Percentiles rank a stretch among this genome's conserved stretches.
Evolutionary conservation across 2,888 invertebrate species (phyloP).

Genomic region (Ophion obscuratus): DNA sequence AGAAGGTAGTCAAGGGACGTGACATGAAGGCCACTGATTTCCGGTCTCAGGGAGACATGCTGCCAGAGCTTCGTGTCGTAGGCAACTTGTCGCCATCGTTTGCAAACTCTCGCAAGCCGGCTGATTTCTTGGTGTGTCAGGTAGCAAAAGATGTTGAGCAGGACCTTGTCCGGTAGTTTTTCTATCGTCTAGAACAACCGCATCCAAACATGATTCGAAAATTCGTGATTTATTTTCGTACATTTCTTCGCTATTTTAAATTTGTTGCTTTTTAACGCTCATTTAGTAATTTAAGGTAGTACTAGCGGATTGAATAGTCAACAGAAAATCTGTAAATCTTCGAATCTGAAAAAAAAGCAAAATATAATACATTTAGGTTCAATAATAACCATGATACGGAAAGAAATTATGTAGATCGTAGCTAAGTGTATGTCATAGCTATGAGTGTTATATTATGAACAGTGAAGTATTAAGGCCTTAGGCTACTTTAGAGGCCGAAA

Average conservation of each 20-base stretch:
- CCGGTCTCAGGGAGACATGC: conserved; percentile 97
- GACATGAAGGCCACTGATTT: conserved; percentile 97
- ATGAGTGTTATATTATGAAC: too few relatives aligned
- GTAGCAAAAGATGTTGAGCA: conserved; percentile 97
- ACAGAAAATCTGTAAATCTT: too few relatives aligned
- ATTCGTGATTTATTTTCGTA: neutral
- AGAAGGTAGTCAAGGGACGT: conserved; percentile 94
- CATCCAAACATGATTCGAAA: neutral
- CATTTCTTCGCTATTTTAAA: neutral
- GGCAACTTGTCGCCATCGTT: conserved; percentile 97
- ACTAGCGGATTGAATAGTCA: too few relatives aligned
- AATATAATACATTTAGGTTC: too few relatives aligned
- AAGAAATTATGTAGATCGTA: too few relatives aligned
- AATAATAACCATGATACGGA: too few relatives aligned
- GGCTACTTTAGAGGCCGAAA: too few relatives aligned
- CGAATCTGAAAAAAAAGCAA: too few relatives aligned
- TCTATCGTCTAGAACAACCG: conserved; percentile 92
- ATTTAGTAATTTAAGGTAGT: neutral
- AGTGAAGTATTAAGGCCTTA: too few relatives aligned
- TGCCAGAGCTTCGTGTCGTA: conserved; percentile 98
- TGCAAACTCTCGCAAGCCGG: conserved; percentile 96
- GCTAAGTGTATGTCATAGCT: too few relatives aligned
- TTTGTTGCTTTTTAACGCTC: neutral
- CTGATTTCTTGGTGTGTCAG: conserved; percentile 97
- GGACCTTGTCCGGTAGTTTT: conserved; percentile 98